Conservation (phyloP, 2,797 vertebrate genomes). For the Pagetopsis macropterus region DNA sequence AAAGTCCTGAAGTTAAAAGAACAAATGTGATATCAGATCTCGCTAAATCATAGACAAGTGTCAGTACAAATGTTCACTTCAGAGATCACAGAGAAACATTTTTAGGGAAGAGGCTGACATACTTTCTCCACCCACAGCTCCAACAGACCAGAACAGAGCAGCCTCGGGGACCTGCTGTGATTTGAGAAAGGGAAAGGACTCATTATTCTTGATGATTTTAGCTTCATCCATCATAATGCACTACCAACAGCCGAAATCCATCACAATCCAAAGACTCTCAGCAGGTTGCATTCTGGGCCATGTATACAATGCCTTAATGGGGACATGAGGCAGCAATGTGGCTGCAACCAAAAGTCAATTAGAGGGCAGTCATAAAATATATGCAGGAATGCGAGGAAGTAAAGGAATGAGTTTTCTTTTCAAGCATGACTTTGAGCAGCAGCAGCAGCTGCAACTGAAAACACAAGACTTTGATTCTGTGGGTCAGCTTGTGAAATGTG, state of each 20-base stretch:
- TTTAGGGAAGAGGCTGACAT: slow-evolving; percentile 1
- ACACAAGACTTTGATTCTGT: background rate
- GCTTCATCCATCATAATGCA: slow-evolving; percentile 38
- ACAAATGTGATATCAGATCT: background rate
- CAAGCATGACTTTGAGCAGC: slow-evolving; percentile 17
- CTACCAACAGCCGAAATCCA: slow-evolving; percentile 41
- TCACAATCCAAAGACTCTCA: slow-evolving; percentile 41
- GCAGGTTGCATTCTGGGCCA: slow-evolving; percentile 40
- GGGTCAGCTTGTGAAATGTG: slow-evolving; percentile 8
- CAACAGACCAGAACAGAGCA: background rate
- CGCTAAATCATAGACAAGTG: background rate
- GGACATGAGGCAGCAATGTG: background rate
- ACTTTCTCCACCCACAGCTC: slow-evolving; percentile 8
- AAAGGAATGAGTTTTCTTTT: slow-evolving; percentile 23
- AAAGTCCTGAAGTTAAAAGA: background rate
- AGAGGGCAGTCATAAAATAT: slow-evolving; percentile 37
- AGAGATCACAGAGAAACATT: background rate
- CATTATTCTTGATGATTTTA: slow-evolving; percentile 35
- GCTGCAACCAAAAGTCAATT: slow-evolving; percentile 44
- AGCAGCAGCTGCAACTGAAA: slow-evolving; percentile 27
- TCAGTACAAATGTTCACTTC: background rate
- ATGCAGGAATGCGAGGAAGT: slow-evolving; percentile 24
- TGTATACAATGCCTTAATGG: slow-evolving; percentile 22
- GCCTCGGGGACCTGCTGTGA: slow-evolving; percentile 21
- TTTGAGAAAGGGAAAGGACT: slow-evolving; percentile 27